A percentile compares a stretch with the other conserved stretches of the same genome.
Evolutionary conservation across 2,888 invertebrate genomes (phyloP).

Genomic region (Podotricha telesiphe): DNA sequence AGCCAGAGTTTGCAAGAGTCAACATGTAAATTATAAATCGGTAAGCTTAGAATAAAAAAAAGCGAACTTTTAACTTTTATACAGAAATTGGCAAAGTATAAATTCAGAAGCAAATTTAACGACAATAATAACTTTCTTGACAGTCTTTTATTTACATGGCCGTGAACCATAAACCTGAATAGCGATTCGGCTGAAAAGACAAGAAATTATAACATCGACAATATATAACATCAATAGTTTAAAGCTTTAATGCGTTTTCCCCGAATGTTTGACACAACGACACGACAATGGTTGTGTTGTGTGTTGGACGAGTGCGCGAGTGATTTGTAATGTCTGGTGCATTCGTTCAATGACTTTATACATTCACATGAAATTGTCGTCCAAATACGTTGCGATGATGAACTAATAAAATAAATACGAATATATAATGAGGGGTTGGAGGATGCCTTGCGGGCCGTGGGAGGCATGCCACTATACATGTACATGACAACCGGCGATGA

Average conservation of each 20-base stretch:
- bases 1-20: conserved; percentile 49
- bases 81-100: conserved; percentile 58
- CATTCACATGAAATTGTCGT: conserved; percentile 60
- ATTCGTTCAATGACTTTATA: conserved; percentile 59
- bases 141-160: conserved; percentile 54
- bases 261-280: conserved; percentile 55
- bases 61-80: conserved; percentile 64
- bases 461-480: conserved; percentile 80
- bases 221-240: conserved; percentile 48
- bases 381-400: conserved; percentile 65
- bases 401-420: conserved; percentile 74
- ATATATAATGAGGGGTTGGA: conserved; percentile 82
- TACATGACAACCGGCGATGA: conserved; percentile 68
- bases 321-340: conserved; percentile 68
- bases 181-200: conserved; percentile 75
- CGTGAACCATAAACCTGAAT: conserved; percentile 71
- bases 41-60: conserved; percentile 54
- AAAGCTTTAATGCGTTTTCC: conserved; percentile 59
- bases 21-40: conserved; percentile 44
- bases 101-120: conserved; percentile 61
- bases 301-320: conserved; percentile 54
- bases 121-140: conserved; percentile 58
- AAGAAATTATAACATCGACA: conserved; percentile 59
- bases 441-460: conserved; percentile 82
- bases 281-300: conserved; percentile 47